Evolutionary conservation across 2,113 vertebrate species (phyloP).

Genomic region (Conger conger): DNA sequence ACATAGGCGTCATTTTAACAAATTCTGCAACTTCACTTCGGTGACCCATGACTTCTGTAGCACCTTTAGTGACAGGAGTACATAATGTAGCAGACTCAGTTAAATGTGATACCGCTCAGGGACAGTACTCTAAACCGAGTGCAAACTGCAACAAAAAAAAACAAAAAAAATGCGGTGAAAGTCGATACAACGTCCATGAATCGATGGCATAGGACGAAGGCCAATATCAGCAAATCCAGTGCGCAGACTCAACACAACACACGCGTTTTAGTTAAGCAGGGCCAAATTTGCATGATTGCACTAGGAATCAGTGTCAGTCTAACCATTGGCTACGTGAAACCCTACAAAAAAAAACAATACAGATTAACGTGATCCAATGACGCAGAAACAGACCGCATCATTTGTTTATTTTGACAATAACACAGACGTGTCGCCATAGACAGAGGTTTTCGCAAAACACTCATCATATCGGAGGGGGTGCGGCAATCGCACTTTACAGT

Average conservation of each 20-base stretch:
- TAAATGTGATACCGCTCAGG: background rate
- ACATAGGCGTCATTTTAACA: background rate
- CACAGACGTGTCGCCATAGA: conserved; percentile 20
- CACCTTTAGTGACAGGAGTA: background rate
- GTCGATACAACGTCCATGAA: conserved; percentile 4
- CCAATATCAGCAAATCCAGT: background rate
- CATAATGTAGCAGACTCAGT: background rate
- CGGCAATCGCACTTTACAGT: background rate
- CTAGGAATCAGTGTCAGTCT: too few relatives aligned
- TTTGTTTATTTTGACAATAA: conserved; percentile 34
- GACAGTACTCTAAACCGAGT: background rate
- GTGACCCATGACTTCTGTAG: background rate
- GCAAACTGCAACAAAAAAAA: background rate
- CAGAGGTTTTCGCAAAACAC: background rate
- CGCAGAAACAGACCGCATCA: background rate
- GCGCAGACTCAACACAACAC: background rate
- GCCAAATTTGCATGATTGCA: too few relatives aligned
- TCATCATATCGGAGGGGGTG: too few relatives aligned
- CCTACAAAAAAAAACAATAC: too few relatives aligned
- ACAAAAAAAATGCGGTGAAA: background rate
- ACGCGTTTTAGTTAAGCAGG: background rate
- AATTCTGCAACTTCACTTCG: background rate
- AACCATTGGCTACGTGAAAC: too few relatives aligned
- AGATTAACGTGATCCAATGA: background rate
- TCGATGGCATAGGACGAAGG: background rate